A percentile compares a stretch with the other conserved stretches of the same genome.
Conservation (phyloP, 1,140 invertebrate species). For the Hesperophylax magnus region DNA sequence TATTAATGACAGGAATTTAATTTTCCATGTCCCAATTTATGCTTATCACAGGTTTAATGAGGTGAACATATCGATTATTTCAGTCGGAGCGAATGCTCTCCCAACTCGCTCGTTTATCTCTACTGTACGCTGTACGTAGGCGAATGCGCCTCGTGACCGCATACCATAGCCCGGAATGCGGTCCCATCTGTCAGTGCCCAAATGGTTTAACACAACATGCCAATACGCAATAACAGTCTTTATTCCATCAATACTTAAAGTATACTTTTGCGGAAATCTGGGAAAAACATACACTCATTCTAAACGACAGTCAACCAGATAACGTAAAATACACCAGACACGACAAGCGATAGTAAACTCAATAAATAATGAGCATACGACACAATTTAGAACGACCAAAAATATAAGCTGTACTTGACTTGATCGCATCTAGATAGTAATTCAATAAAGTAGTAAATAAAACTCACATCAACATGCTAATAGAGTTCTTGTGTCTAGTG, state of each 20-base stretch:
- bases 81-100: constrained; percentile 16
- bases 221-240: constrained; percentile 21
- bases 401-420: constrained; percentile 8
- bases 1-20: neutral
- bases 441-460: too few relatives aligned
- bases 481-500: neutral
- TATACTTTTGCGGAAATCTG: neutral
- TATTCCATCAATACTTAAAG: constrained; percentile 11
- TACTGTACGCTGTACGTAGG: constrained; percentile 46
- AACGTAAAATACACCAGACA: constrained; percentile 4
- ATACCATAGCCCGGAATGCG: constrained; percentile 56
- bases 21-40: constrained; percentile 5
- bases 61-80: constrained; percentile 7
- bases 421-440: neutral
- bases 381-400: constrained; percentile 4
- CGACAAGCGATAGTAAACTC: constrained; percentile 8
- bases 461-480: neutral
- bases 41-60: constrained; percentile 5
- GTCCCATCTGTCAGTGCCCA: constrained; percentile 44
- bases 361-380: constrained; percentile 28
- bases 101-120: constrained; percentile 23
- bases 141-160: constrained; percentile 57
- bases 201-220: constrained; percentile 22
- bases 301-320: constrained; percentile 5
- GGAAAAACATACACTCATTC: neutral